A percentile compares a stretch with the other conserved stretches of the same genome.
phyloP scores from a whole-genome alignment of 2,888 invertebrate genomes.

The Cataglyphis albicans region DNA sequence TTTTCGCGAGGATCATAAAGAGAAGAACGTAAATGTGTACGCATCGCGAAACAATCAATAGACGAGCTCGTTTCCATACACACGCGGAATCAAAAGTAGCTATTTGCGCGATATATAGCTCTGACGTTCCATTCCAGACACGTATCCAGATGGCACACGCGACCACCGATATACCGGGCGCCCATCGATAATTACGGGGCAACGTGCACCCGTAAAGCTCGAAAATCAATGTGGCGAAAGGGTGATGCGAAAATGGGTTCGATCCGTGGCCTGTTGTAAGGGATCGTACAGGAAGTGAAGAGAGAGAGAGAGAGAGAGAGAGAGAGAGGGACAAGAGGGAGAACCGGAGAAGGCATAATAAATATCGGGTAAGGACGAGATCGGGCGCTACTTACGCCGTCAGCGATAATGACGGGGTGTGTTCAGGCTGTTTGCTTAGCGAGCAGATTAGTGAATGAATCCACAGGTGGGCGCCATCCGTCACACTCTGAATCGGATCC shows the following conservation, averaged over 20 bases:
- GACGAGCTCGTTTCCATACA: constrained; percentile 8
- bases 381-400: constrained; percentile 85
- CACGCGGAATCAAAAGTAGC: constrained; percentile 25
- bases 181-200: constrained; percentile 65
- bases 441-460: constrained; percentile 86
- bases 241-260: constrained; percentile 78
- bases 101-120: constrained; percentile 33
- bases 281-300: constrained; percentile 50
- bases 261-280: constrained; percentile 74
- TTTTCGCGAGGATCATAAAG: background rate
- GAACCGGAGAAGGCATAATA: constrained; percentile 76
- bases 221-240: constrained; percentile 79
- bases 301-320: constrained; percentile 26
- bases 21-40: background rate
- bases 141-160: constrained; percentile 72
- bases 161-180: constrained; percentile 60
- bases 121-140: constrained; percentile 44
- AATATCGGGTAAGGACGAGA: constrained; percentile 80
- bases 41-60: constrained; percentile 23
- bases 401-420: constrained; percentile 86
- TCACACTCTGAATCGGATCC: constrained; percentile 82
- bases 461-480: constrained; percentile 86
- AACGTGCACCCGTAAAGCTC: constrained; percentile 53
- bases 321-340: constrained; percentile 41
- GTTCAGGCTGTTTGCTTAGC: constrained; percentile 86